A percentile compares a stretch with the other conserved stretches of the same genome.
Conservation (phyloP, 2,888 invertebrate species). For the Eubasilissa splendida region DNA sequence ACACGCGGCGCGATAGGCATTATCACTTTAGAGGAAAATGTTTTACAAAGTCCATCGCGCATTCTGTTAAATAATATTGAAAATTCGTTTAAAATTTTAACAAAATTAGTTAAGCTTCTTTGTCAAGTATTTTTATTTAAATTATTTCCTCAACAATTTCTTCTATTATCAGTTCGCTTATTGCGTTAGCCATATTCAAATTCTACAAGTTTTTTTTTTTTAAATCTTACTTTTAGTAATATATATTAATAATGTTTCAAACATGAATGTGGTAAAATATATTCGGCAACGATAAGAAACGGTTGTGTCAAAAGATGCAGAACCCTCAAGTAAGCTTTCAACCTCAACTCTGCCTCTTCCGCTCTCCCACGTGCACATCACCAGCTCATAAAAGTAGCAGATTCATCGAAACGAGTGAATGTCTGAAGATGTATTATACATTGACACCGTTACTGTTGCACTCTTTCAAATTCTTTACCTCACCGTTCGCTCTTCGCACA, state of each 20-base stretch:
- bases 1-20: conserved; percentile 28
- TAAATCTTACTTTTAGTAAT: conserved; percentile 1
- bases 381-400: conserved; percentile 6
- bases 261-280: conserved; percentile 14
- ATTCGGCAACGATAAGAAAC: not conserved
- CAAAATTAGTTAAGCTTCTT: too few species aligned
- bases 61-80: too few species aligned
- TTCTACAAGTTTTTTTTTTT: not conserved
- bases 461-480: conserved; percentile 5
- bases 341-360: conserved; percentile 4
- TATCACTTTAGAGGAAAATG: not conserved
- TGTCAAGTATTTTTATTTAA: too few species aligned
- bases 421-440: conserved; percentile 1
- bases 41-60: too few species aligned
- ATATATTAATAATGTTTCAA: conserved; percentile 1
- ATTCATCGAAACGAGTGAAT: not conserved
- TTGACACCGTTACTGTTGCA: conserved; percentile 18
- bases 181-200: conserved; percentile 19
- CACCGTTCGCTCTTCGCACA: conserved; percentile 2
- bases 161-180: conserved; percentile 14
- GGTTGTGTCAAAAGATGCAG: conserved; percentile 50
- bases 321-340: conserved; percentile 44
- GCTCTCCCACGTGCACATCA: not conserved
- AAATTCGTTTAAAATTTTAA: too few species aligned
- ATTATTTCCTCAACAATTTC: not conserved